A percentile compares a stretch with the other conserved stretches of the same genome.
Conservation (phyloP, 2,797 vertebrate species). For the Cygnus olor region DNA sequence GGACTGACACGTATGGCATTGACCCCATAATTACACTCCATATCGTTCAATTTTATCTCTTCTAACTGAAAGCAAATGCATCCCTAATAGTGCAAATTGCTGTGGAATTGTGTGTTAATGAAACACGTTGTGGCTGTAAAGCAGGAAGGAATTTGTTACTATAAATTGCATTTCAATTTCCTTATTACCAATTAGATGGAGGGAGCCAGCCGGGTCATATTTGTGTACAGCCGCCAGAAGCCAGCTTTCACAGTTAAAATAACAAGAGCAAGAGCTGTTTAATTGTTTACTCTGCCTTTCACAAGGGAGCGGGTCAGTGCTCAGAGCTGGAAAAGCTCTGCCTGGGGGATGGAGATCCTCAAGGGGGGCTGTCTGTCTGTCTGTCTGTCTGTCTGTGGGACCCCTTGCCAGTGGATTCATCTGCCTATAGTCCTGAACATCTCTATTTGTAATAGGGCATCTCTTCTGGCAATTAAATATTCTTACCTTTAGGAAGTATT, state of each 20-base stretch:
- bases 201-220: background rate
- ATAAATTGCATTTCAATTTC: constrained; percentile 2
- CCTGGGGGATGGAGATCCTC: background rate
- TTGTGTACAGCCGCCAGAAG: background rate
- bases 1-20: rapidly evolving
- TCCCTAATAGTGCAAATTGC: constrained; percentile 16
- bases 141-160: constrained; percentile 24
- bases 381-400: background rate
- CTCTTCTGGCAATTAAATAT: background rate
- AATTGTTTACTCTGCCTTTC: background rate
- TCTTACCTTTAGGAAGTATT: background rate
- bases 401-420: background rate
- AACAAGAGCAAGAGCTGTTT: background rate
- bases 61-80: background rate
- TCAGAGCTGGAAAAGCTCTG: background rate
- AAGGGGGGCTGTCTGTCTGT: background rate
- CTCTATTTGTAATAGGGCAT: background rate
- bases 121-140: constrained; percentile 19
- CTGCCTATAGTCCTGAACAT: background rate
- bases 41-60: rapidly evolving
- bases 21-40: rapidly evolving
- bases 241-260: background rate
- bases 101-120: constrained; percentile 40
- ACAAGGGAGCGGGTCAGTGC: background rate
- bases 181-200: background rate